Conservation (phyloP, 2,888 invertebrate species). For the Heteropelma amictum region DNA sequence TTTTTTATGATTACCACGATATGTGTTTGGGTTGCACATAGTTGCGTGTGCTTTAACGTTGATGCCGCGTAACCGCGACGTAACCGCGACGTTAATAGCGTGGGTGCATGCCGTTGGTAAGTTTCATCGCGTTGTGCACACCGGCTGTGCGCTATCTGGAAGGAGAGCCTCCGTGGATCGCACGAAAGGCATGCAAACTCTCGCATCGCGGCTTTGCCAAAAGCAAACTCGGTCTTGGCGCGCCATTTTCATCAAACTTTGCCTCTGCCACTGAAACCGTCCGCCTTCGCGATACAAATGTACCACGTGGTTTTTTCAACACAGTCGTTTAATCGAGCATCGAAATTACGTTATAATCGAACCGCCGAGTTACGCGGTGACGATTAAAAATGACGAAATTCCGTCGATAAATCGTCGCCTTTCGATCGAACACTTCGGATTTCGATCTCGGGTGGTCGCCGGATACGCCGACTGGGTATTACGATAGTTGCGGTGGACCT, state of each 20-base stretch:
- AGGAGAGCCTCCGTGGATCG: background rate
- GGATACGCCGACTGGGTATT: conserved; percentile 72
- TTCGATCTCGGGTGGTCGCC: conserved; percentile 57
- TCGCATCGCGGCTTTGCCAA: background rate
- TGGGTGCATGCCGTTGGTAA: conserved; percentile 53
- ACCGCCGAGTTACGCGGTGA: background rate
- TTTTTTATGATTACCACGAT: background rate
- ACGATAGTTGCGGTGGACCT: conserved; percentile 72
- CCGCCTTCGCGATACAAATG: background rate
- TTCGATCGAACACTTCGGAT: conserved; percentile 16
- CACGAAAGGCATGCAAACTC: conserved; percentile 36
- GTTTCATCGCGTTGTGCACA: conserved; percentile 41
- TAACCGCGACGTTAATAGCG: conserved; percentile 64
- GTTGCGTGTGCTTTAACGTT: conserved; percentile 18
- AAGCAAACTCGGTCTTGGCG: conserved; percentile 18
- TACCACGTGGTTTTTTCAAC: background rate
- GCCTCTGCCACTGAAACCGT: conserved; percentile 11
- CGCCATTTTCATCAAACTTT: conserved; percentile 36
- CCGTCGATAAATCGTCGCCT: conserved; percentile 44
- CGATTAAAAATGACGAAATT: conserved; percentile 12
- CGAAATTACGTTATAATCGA: too few species aligned
- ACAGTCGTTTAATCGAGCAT: too few species aligned
- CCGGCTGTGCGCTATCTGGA: background rate
- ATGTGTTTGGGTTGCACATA: conserved; percentile 10
- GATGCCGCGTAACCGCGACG: conserved; percentile 59